These are phyloP conservation scores for Chiridota heheva DNA, from an alignment of 35 echinoderm and acorn worm species.

Conservation along the genomic window DNA sequence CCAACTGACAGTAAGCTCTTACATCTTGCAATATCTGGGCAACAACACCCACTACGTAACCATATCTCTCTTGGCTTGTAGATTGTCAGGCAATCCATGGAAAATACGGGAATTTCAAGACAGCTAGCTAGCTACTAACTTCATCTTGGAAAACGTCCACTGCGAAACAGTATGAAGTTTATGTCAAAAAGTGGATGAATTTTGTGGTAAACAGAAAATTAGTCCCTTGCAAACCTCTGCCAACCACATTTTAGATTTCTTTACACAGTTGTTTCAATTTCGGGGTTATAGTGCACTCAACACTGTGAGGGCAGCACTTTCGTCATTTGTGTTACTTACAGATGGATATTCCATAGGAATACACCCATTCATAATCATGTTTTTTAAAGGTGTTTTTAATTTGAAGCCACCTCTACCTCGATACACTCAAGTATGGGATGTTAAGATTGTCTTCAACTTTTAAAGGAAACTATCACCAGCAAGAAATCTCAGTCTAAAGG, in stretches of 20 bases:
- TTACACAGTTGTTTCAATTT: constrained; percentile 16
- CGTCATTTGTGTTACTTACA: constrained; percentile 2
- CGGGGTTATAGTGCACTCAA: constrained; percentile 27
- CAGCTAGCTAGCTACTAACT: constrained; percentile 23
- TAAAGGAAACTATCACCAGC: constrained; percentile 39
- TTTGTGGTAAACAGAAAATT: constrained; percentile 43
- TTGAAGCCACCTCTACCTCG: constrained; percentile 33
- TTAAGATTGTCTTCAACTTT: constrained; percentile 51
- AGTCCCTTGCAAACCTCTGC: constrained; percentile 52
- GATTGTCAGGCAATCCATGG: constrained; percentile 28
- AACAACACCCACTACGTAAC: constrained; percentile 10
- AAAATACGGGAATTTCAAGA: constrained; percentile 30
- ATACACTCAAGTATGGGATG: constrained; percentile 66
- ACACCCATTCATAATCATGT: constrained; percentile 26
- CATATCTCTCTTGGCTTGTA: constrained; percentile 30
- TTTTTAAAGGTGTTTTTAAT: constrained; percentile 54
- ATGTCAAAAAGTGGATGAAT: constrained; percentile 46
- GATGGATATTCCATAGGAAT: constrained; percentile 29
- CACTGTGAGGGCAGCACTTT: constrained; percentile 46
- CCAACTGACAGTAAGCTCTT: neutral
- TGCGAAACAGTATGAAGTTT: constrained; percentile 18
- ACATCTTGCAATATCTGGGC: neutral
- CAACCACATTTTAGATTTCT: constrained; percentile 15
- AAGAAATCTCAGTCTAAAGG: constrained; percentile 22
- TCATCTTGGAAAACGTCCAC: constrained; percentile 34